A percentile compares a stretch with the other conserved stretches of the same genome.
phyloP scores from a whole-genome alignment of 2,888 invertebrate species.

The Stratiomys singularior region DNA sequence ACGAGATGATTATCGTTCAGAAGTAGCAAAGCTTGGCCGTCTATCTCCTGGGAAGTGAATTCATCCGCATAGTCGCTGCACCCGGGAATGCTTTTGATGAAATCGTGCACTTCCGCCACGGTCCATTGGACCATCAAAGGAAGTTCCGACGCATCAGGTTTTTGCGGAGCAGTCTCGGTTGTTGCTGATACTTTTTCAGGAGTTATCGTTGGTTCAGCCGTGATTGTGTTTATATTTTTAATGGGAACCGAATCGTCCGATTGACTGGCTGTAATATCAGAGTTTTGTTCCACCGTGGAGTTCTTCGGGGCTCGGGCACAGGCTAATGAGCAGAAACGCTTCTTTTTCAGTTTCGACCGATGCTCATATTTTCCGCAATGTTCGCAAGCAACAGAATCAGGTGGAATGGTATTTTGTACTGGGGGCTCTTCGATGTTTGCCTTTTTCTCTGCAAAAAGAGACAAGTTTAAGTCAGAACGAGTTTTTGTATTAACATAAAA shows the following conservation, averaged over 20 bases:
- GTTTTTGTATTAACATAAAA: not conserved
- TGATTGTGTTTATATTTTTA: constrained; percentile 1
- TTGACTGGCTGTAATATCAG: constrained; percentile 36
- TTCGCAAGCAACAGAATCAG: constrained; percentile 71
- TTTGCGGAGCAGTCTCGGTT: not conserved
- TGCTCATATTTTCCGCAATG: constrained; percentile 76
- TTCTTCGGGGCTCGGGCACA: constrained; percentile 69
- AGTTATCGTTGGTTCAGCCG: not conserved
- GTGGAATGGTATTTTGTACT: constrained; percentile 49
- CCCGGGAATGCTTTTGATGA: constrained; percentile 88
- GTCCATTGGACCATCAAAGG: constrained; percentile 66
- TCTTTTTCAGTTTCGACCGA: constrained; percentile 76
- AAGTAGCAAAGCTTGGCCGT: constrained; percentile 92
- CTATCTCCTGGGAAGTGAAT: constrained; percentile 94
- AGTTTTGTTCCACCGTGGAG: constrained; percentile 47
- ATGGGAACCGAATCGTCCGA: constrained; percentile 50
- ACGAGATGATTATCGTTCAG: constrained; percentile 95
- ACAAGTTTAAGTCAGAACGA: constrained; percentile 47
- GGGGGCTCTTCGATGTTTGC: constrained; percentile 57
- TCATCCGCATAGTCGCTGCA: constrained; percentile 94
- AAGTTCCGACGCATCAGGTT: constrained; percentile 54
- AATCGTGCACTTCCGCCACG: constrained; percentile 89
- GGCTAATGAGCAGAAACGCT: constrained; percentile 78
- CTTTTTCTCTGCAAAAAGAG: constrained; percentile 60
- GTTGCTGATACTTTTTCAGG: constrained; percentile 21